phyloP scores from a whole-genome alignment of 2,888 invertebrate genomes.

The Mythimna lalbum region DNA sequence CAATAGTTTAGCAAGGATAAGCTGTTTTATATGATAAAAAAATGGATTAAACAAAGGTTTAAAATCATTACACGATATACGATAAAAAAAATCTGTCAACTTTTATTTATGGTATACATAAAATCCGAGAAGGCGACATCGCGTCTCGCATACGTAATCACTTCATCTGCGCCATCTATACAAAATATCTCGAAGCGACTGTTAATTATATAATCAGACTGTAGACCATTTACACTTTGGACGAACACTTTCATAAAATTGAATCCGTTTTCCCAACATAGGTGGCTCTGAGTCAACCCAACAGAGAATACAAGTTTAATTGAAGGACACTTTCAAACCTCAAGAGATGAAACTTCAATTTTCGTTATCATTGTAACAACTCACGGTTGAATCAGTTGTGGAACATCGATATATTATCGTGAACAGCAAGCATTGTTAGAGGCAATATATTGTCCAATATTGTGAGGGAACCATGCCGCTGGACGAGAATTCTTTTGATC shows the following conservation, averaged over 20 bases:
- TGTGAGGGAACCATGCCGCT: constrained; percentile 9
- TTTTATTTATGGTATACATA: constrained; percentile 23
- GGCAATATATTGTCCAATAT: constrained; percentile 35
- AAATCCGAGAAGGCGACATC: constrained; percentile 1
- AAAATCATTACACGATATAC: neutral
- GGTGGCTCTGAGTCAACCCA: constrained; percentile 45
- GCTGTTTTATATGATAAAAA: neutral
- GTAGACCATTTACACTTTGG: neutral
- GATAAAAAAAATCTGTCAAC: constrained; percentile 4
- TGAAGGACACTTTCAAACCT: constrained; percentile 2
- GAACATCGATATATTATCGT: constrained; percentile 21
- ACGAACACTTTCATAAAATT: constrained; percentile 3
- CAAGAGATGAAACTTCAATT: constrained; percentile 6
- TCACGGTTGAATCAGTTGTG: constrained; percentile 2
- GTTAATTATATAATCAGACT: constrained; percentile 21
- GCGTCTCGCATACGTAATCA: constrained; percentile 17
- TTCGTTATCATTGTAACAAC: constrained; percentile 13
- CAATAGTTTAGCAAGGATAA: neutral
- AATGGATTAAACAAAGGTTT: too few relatives aligned
- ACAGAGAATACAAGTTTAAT: constrained; percentile 5
- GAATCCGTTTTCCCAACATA: constrained; percentile 20
- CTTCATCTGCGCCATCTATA: constrained; percentile 55
- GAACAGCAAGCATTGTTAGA: constrained; percentile 22
- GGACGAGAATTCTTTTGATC: constrained; percentile 31
- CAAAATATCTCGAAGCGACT: constrained; percentile 38